Evolutionary conservation across 2,797 vertebrate species (phyloP).

Genomic region (Xerus rutilus): DNA sequence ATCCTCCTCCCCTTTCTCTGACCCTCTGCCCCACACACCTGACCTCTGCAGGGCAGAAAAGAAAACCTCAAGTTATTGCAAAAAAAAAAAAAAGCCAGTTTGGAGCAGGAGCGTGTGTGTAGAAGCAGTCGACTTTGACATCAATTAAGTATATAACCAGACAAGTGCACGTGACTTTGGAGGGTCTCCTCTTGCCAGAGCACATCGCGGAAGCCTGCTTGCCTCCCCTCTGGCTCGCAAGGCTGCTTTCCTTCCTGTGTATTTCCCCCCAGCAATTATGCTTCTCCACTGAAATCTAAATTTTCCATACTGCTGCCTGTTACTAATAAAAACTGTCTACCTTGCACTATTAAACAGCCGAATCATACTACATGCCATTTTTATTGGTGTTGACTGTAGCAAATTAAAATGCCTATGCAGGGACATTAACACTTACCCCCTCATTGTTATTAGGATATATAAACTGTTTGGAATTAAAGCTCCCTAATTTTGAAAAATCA

Average conservation of each 20-base stretch:
- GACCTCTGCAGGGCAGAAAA: conserved; percentile 74
- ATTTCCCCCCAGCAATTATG: conserved; percentile 58
- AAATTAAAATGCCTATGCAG: conserved; percentile 84
- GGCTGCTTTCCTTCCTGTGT: not conserved
- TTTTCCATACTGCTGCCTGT: conserved; percentile 78
- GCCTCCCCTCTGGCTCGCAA: not conserved
- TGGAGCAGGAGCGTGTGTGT: conserved; percentile 63
- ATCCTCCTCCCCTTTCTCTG: not conserved
- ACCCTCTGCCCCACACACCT: not conserved
- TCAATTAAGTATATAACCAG: conserved; percentile 80
- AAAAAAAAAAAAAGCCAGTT: conserved; percentile 68
- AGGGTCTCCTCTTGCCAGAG: conserved; percentile 37
- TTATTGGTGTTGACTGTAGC: conserved; percentile 85
- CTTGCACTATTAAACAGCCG: conserved; percentile 79
- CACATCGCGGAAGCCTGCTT: not conserved
- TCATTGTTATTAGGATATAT: conserved; percentile 73
- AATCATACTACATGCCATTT: conserved; percentile 79
- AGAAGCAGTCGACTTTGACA: conserved; percentile 49
- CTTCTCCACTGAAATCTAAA: conserved; percentile 72
- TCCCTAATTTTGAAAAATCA: conserved; percentile 68
- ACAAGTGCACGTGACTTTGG: conserved; percentile 52
- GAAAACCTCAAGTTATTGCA: conserved; percentile 73
- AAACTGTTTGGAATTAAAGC: conserved; percentile 71
- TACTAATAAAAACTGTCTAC: conserved; percentile 84
- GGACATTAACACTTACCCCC: conserved; percentile 68